These are phyloP conservation scores for Melieria picta DNA, from an alignment of 2,888 invertebrate genomes.

Conservation along the genomic window DNA sequence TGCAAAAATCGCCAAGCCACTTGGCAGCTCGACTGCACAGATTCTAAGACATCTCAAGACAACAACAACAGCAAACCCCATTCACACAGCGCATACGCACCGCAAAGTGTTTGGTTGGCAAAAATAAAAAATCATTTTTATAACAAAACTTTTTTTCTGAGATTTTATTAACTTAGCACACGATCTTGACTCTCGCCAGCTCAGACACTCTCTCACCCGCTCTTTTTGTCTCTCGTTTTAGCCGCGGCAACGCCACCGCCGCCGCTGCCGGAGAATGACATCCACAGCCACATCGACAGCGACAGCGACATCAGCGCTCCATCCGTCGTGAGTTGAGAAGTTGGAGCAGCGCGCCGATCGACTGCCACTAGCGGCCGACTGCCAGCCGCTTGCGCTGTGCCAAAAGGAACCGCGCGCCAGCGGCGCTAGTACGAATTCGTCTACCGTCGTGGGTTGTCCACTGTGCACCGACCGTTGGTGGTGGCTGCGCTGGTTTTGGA, in stretches of 20 bases:
- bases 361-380: slow-evolving; percentile 19
- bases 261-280: not conserved
- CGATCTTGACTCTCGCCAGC: slow-evolving; percentile 1
- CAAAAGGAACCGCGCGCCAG: slow-evolving; percentile 43
- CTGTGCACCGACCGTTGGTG: slow-evolving; percentile 13
- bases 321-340: not conserved
- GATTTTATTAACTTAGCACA: slow-evolving; percentile 1
- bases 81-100: too few relatives aligned
- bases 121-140: too few relatives aligned
- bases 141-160: not conserved
- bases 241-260: slow-evolving; percentile 8
- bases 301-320: not conserved
- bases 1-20: not conserved
- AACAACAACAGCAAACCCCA: not conserved
- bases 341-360: slow-evolving; percentile 9
- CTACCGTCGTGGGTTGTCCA: slow-evolving; percentile 45
- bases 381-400: slow-evolving; percentile 38
- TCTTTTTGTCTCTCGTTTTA: slow-evolving; percentile 36
- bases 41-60: not conserved
- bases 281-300: not conserved
- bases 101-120: too few relatives aligned
- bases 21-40: too few relatives aligned
- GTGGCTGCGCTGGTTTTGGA: not conserved
- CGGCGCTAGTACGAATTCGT: slow-evolving; percentile 45
- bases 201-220: slow-evolving; percentile 17